Conservation (phyloP, 1,140 invertebrate genomes). For the Pantala flavescens region DNA sequence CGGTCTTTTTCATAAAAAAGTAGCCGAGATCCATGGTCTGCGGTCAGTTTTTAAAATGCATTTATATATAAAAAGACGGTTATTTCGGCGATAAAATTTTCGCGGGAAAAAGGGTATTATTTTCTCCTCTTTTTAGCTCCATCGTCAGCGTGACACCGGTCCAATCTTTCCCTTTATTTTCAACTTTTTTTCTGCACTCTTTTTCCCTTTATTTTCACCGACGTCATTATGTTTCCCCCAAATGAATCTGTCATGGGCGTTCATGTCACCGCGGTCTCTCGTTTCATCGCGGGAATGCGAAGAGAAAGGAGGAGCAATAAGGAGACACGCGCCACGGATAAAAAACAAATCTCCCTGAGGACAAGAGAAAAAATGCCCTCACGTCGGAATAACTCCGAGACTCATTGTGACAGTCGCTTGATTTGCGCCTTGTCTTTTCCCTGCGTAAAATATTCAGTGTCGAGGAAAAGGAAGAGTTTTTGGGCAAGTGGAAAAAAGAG, state of each 20-base stretch:
- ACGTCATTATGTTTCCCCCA: constrained; percentile 5
- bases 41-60: not conserved
- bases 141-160: not conserved
- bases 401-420: not conserved
- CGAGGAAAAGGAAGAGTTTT: not conserved
- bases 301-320: not conserved
- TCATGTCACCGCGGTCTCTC: not conserved
- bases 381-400: not conserved
- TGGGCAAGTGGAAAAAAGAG: not conserved
- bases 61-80: not conserved
- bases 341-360: not conserved
- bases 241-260: constrained; percentile 2
- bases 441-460: not conserved
- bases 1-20: not conserved
- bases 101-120: not conserved
- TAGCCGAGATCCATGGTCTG: not conserved
- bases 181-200: not conserved
- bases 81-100: not conserved
- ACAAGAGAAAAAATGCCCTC: not conserved
- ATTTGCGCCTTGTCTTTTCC: constrained; percentile 4
- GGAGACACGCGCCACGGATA: not conserved
- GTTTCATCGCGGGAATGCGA: not conserved
- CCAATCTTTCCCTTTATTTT: not conserved
- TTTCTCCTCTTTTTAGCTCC: not conserved
- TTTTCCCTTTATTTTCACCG: not conserved